Base-by-base conservation (phyloP, 1,140 invertebrate species). In the Elysia chlorotica region DNA sequence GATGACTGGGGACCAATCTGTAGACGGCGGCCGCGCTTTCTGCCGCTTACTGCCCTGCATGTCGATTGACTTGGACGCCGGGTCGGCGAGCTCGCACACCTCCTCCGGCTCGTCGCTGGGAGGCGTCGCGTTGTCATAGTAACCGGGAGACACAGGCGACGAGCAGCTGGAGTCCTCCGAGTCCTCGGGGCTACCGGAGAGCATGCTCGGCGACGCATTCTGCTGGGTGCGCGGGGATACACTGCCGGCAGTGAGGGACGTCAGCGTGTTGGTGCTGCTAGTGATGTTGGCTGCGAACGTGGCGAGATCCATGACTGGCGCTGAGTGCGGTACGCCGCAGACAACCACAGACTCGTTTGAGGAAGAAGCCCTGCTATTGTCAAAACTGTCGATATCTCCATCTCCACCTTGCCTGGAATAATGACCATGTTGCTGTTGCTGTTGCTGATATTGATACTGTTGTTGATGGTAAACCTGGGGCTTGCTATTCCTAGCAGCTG, bases 1-100 rank as follows among this genome's bases (percentile, higher is more conserved):
- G 48, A 87, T 87, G 2, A 88, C 85, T n/a, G 88, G 88, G 2
- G 88, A 89, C 87, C 88, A 89, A 75, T 83, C 88, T 17, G 81
- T 87, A 63, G 86, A 85, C 17, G 85, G 86, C 1, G 85, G 82
- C 48, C 82, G 76, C 2, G 77, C 81, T 74, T 88, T 86, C 73
- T 88, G 87, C 48, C 86, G 77, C 68, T 85, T 84, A 19, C 77
- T 77, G 21, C 81, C 81, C 67, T 87, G 86, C 68, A 86, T 82
- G 65, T 88, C 87, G 57, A 86, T 86, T 19, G 81, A 78, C 73
- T 85, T 87, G 21, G 82, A 79, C 25, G 83, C 79, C 1, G 86
- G 82, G 71, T 87, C 85, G 4, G 85, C 82, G 6, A 85, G 72
- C 71, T 85, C 84, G n/a, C n/a, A n/a, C 28, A 85, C 71, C 6